Conservation (phyloP, 2,888 invertebrate genomes). For the Hofmannophila pseudospretella region DNA sequence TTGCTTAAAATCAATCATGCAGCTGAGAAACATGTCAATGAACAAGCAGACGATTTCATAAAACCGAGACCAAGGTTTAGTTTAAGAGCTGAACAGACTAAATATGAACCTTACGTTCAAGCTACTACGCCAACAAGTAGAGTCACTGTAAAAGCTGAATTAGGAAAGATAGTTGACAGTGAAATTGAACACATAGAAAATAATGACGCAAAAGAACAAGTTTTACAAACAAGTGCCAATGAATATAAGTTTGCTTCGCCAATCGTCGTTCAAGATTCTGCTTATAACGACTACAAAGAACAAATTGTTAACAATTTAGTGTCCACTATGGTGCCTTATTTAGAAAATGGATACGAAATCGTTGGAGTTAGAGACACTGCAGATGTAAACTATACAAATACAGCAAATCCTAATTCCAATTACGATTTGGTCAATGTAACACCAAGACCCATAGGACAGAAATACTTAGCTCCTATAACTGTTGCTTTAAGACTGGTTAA, state of each 20-base stretch:
- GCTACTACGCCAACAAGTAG: conserved; percentile 30
- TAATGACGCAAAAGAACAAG: conserved; percentile 27
- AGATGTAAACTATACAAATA: conserved; percentile 31
- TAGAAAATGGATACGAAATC: conserved; percentile 64
- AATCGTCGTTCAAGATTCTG: conserved; percentile 64
- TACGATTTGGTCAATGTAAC: conserved; percentile 64
- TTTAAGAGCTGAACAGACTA: conserved; percentile 28
- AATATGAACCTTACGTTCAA: conserved; percentile 21
- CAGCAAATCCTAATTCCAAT: conserved; percentile 21
- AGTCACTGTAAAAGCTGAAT: conserved; percentile 54
- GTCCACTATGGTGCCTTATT: conserved; percentile 66
- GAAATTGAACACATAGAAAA: conserved; percentile 34
- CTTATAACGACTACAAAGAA: conserved; percentile 41
- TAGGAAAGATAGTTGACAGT: conserved; percentile 47
- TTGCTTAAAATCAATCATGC: conserved; percentile 80
- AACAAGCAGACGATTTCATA: conserved; percentile 50
- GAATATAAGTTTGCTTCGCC: conserved; percentile 59
- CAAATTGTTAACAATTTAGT: conserved; percentile 58
- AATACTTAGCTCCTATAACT: conserved; percentile 79
- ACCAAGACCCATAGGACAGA: conserved; percentile 73
- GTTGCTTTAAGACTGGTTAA: conserved; percentile 77
- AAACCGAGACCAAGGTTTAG: conserved; percentile 42
- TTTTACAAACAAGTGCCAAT: conserved; percentile 33
- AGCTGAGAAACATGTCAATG: conserved; percentile 45
- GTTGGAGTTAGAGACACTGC: conserved; percentile 50